Conservation (phyloP, 2,888 invertebrate species). For the Eupithecia subfuscata region DNA sequence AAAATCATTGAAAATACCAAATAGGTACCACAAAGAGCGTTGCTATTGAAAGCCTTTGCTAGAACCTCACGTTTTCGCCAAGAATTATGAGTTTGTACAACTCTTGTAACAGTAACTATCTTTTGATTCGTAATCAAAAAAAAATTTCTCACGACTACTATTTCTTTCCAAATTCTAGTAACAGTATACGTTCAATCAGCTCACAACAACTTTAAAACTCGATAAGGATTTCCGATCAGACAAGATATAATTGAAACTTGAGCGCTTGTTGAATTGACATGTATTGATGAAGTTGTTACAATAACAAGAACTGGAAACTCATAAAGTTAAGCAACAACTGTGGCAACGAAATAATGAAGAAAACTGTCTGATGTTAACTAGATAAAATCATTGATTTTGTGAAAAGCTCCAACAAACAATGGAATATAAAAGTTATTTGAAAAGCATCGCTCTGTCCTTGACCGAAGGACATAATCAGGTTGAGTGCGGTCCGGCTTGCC, state of each 20-base stretch:
- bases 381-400: background rate
- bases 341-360: background rate
- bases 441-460: background rate
- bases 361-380: background rate
- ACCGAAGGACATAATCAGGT: background rate
- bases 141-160: slow-evolving; percentile 8
- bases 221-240: background rate
- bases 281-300: background rate
- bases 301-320: background rate
- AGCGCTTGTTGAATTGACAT: background rate
- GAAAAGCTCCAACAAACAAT: background rate
- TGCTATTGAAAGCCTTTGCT: slow-evolving; percentile 3
- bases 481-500: background rate
- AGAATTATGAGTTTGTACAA: background rate
- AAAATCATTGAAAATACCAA: slow-evolving; percentile 23
- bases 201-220: background rate
- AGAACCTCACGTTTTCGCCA: slow-evolving; percentile 20
- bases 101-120: background rate
- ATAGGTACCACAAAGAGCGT: slow-evolving; percentile 22
- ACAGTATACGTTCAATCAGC: background rate
- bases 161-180: background rate
- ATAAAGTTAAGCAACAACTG: background rate
- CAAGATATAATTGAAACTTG: background rate
- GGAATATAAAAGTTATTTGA: background rate
- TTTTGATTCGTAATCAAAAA: background rate